phyloP scores from a whole-genome alignment of 2,797 vertebrate species.

The Leuciscus waleckii region DNA sequence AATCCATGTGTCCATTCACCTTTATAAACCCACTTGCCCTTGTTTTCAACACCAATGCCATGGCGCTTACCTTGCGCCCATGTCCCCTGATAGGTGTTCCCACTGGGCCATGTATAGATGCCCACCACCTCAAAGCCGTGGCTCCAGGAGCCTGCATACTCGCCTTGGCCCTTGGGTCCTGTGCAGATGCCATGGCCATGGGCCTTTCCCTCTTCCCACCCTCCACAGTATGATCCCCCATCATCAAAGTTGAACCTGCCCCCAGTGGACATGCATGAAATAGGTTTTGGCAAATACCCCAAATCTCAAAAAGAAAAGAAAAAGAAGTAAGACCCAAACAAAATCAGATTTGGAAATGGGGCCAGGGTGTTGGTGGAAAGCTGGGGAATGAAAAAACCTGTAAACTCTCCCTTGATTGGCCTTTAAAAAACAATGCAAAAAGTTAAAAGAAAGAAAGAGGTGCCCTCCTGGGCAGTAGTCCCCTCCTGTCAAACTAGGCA shows the following conservation, averaged over 20 bases:
- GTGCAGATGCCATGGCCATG: slow-evolving; percentile 99
- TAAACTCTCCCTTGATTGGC: slow-evolving; percentile 20
- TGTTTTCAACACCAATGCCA: slow-evolving; percentile 95
- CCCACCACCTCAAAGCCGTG: slow-evolving; percentile 98
- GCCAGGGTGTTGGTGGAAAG: background rate
- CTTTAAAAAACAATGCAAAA: slow-evolving; percentile 57
- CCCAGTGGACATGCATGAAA: slow-evolving; percentile 99
- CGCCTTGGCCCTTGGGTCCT: slow-evolving; percentile 98
- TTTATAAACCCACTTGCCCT: slow-evolving; percentile 98
- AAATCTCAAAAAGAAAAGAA: slow-evolving; percentile 84
- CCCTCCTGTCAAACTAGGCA: slow-evolving; percentile 65
- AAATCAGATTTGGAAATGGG: slow-evolving; percentile 12
- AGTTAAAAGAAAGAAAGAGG: slow-evolving; percentile 60
- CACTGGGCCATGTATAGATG: slow-evolving; percentile 98
- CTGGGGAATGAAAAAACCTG: background rate
- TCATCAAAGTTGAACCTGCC: slow-evolving; percentile 99
- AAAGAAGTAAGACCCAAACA: slow-evolving; percentile 60
- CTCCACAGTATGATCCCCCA: slow-evolving; percentile 99
- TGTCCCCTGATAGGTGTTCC: slow-evolving; percentile 98
- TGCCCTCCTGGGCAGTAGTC: slow-evolving; percentile 63
- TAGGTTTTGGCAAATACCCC: slow-evolving; percentile 92
- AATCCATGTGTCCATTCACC: slow-evolving; percentile 99
- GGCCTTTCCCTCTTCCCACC: slow-evolving; percentile 99
- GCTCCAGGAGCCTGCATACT: slow-evolving; percentile 97
- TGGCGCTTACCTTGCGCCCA: slow-evolving; percentile 99